Percentiles rank a stretch among this genome's conserved stretches.
Conservation (phyloP, 2,888 invertebrate genomes). For the Epinotia nisella region DNA sequence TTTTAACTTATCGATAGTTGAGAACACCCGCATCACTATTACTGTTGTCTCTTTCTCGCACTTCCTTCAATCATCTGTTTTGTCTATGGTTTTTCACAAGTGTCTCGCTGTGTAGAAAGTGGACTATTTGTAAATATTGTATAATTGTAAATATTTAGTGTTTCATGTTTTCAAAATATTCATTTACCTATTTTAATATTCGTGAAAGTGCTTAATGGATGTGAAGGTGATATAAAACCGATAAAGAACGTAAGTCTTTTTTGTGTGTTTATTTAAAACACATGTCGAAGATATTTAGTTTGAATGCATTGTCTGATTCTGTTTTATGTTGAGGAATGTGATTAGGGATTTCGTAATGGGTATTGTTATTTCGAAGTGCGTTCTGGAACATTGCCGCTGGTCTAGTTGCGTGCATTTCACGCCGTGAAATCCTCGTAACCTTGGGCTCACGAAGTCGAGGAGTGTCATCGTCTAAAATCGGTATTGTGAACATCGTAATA, state of each 20-base stretch:
- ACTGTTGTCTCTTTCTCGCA: constrained; percentile 32
- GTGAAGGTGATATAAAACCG: constrained; percentile 49
- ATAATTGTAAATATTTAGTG: constrained; percentile 67
- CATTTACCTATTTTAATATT: constrained; percentile 51
- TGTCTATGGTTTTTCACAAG: constrained; percentile 66
- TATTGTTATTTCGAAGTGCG: constrained; percentile 48
- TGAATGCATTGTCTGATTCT: constrained; percentile 50
- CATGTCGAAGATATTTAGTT: constrained; percentile 49
- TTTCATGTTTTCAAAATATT: constrained; percentile 52
- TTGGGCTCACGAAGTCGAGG: constrained; percentile 56
- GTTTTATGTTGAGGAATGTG: constrained; percentile 46
- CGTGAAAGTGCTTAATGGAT: constrained; percentile 70
- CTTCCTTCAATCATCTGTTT: constrained; percentile 43
- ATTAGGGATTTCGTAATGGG: constrained; percentile 51
- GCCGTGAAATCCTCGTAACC: constrained; percentile 63
- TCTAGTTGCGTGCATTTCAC: constrained; percentile 50
- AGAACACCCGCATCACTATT: constrained; percentile 24
- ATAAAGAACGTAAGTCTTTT: constrained; percentile 63
- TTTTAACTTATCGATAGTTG: constrained; percentile 26
- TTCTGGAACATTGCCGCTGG: constrained; percentile 47
- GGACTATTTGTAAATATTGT: constrained; percentile 80
- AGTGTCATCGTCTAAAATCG: constrained; percentile 67
- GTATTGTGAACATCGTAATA: constrained; percentile 53
- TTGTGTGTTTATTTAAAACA: constrained; percentile 49
- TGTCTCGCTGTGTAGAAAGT: constrained; percentile 68